Conservation (phyloP, 2,797 vertebrate species). For the Toxotes lorentzi region DNA sequence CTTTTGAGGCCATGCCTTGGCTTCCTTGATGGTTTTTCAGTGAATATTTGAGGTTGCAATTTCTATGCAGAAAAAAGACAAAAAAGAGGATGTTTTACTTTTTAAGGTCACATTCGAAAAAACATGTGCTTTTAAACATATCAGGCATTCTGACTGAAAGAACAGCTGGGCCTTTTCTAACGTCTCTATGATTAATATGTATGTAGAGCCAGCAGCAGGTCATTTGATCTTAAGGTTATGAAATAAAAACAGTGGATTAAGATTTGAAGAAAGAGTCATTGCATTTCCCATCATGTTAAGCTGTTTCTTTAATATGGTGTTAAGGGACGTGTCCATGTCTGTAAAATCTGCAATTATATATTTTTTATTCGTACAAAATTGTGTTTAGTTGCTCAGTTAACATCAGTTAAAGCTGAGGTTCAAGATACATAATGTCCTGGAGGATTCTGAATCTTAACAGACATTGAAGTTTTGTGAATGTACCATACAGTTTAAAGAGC, state of each 20-base stretch:
- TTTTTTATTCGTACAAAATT: too few species aligned
- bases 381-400: too few species aligned
- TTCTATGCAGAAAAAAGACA: neutral
- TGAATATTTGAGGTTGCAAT: neutral
- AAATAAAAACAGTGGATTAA: too few species aligned
- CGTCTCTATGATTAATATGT: neutral
- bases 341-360: neutral
- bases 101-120: neutral
- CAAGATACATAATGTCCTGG: too few species aligned
- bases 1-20: neutral
- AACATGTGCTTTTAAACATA: neutral
- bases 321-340: neutral
- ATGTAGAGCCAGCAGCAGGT: neutral
- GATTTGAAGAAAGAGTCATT: neutral
- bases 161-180: neutral
- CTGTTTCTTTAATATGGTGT: neutral
- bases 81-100: neutral
- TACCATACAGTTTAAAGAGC: too few species aligned
- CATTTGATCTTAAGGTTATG: neutral
- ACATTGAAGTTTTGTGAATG: too few species aligned
- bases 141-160: neutral
- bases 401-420: too few species aligned
- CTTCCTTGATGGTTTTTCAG: neutral
- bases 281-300: neutral
- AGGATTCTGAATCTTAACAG: too few species aligned